Evolutionary conservation across 2,113 vertebrate species (phyloP).

Genomic region (Symphodus melops): DNA sequence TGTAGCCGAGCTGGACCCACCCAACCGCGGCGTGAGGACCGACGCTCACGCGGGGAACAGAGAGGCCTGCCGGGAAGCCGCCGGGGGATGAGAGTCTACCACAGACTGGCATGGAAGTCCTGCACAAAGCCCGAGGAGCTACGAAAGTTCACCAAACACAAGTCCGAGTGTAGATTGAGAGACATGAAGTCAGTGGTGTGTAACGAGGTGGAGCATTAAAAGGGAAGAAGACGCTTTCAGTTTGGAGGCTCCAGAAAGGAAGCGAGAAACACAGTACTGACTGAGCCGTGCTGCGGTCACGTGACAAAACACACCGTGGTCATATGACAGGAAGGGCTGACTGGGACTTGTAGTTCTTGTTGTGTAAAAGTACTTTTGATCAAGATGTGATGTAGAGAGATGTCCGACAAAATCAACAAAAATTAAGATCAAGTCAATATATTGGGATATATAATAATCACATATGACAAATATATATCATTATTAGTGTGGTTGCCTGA

Average conservation of each 20-base stretch:
- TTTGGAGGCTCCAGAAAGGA: conserved; percentile 46
- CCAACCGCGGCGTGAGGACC: conserved; percentile 50
- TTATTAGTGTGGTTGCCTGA: no score
- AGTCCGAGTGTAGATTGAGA: background rate
- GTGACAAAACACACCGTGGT: conserved; percentile 67
- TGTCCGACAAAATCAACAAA: no score
- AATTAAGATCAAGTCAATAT: no score
- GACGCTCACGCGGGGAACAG: conserved; percentile 56
- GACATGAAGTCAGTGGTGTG: background rate
- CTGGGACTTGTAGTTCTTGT: conserved; percentile 71
- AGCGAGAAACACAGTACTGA: conserved; percentile 34
- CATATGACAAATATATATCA: no score
- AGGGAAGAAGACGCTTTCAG: conserved; percentile 2
- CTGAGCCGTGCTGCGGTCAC: conserved; percentile 62
- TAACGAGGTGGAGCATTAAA: background rate
- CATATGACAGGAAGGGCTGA: conserved; percentile 53
- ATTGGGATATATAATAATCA: no score
- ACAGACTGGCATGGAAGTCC: conserved; percentile 29
- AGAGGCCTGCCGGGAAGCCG: conserved; percentile 66
- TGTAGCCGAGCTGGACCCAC: conserved; percentile 50
- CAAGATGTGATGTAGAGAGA: no score
- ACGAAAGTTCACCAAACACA: background rate
- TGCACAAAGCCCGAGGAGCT: background rate
- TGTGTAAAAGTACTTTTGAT: no score
- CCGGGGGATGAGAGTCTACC: conserved; percentile 24